Evolutionary conservation across 2,113 vertebrate species (phyloP).

Genomic region (Chamaetylas fuelleborni): DNA sequence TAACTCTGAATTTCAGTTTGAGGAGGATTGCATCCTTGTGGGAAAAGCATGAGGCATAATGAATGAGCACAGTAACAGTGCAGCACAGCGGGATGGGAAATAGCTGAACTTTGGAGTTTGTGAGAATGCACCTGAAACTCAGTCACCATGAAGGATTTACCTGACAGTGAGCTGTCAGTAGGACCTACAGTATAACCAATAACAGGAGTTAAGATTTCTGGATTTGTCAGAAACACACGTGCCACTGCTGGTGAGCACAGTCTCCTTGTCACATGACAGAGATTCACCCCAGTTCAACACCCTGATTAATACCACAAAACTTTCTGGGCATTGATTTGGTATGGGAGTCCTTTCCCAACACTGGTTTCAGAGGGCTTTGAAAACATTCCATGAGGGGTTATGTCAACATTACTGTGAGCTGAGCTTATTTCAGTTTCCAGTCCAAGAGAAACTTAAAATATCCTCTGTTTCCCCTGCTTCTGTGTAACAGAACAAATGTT

Average conservation of each 20-base stretch:
- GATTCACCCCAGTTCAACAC: not conserved
- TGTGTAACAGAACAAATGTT: not conserved
- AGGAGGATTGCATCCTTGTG: not conserved
- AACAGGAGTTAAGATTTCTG: not conserved
- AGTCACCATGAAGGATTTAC: not conserved
- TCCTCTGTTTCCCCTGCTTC: not conserved
- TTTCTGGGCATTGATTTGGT: not conserved
- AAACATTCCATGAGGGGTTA: not conserved
- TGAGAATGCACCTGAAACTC: not conserved
- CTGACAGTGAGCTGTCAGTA: not conserved
- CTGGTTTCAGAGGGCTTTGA: not conserved
- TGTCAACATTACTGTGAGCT: not conserved
- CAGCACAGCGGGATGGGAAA: fast-evolving
- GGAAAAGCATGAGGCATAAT: not conserved
- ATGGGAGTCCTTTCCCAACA: not conserved
- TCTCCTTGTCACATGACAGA: not conserved
- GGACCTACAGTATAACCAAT: not conserved
- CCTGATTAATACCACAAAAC: not conserved
- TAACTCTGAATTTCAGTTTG: not conserved
- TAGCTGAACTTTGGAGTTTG: not conserved
- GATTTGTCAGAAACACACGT: not conserved
- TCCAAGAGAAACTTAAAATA: not conserved
- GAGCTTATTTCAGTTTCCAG: not conserved
- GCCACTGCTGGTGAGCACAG: not conserved
- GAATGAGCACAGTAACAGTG: not conserved